Conservation (phyloP, 2,888 invertebrate species). For the Cataglyphis livida region DNA sequence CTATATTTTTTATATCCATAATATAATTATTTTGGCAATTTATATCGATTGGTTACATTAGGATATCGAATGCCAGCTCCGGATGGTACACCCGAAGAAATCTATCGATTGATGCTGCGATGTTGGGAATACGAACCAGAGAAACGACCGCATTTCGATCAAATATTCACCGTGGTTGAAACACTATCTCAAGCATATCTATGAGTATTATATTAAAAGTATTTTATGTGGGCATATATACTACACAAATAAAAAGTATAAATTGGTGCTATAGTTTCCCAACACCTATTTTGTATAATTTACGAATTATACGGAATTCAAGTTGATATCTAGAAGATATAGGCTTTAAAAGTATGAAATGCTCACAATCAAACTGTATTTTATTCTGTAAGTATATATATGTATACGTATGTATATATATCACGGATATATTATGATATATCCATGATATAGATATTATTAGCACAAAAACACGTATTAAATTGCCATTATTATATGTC, state of each 20-base stretch:
- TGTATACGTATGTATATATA: not conserved
- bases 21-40: not conserved
- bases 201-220: slow-evolving; percentile 55
- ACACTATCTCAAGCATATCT: slow-evolving; percentile 86
- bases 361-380: slow-evolving; percentile 26
- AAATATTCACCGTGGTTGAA: slow-evolving; percentile 93
- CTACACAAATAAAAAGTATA: not conserved
- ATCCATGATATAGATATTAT: not conserved
- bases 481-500: slow-evolving; percentile 21
- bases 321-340: not conserved
- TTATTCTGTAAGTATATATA: slow-evolving; percentile 24
- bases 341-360: slow-evolving; percentile 27
- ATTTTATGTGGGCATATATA: slow-evolving; percentile 4
- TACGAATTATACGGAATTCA: not conserved
- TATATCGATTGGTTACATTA: slow-evolving; percentile 81
- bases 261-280: slow-evolving; percentile 29
- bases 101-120: slow-evolving; percentile 95
- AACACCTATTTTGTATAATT: slow-evolving; percentile 31
- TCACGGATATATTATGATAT: not conserved
- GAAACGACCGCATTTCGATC: slow-evolving; percentile 96
- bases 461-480: slow-evolving; percentile 30
- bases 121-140: slow-evolving; percentile 98
- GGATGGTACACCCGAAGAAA: slow-evolving; percentile 94
- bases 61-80: slow-evolving; percentile 98
- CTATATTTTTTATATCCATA: not conserved